Evolutionary conservation across 2,113 vertebrate species (phyloP).

Genomic region (Hypomesus transpacificus): DNA sequence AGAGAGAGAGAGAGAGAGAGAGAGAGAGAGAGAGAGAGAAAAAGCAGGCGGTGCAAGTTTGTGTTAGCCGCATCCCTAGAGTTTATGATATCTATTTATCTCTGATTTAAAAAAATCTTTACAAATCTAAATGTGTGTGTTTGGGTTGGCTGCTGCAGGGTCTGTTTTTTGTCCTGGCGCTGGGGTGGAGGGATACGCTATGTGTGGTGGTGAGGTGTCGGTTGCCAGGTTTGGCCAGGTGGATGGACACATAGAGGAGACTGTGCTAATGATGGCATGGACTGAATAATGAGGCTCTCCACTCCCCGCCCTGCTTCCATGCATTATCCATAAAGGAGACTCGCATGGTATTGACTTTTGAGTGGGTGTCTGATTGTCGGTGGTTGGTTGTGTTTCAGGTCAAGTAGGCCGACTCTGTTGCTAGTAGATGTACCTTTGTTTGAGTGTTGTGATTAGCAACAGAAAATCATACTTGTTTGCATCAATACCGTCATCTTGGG

Average conservation of each 20-base stretch:
- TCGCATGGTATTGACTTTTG: conserved; percentile 70
- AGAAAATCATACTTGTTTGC: too few species aligned
- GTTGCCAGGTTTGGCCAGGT: not conserved
- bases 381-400: conserved; percentile 59
- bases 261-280: conserved; percentile 64
- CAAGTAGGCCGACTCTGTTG: conserved; percentile 50
- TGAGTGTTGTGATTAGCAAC: too few species aligned
- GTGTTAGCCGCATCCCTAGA: too few species aligned
- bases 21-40: too few species aligned
- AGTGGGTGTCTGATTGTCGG: conserved; percentile 67
- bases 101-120: not conserved
- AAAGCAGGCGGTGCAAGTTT: too few species aligned
- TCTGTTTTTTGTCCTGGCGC: not conserved
- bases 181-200: not conserved
- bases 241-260: not conserved
- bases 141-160: not conserved
- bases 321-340: conserved; percentile 68
- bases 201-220: not conserved
- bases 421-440: not conserved
- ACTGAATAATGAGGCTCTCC: conserved; percentile 67
- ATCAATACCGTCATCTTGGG: not conserved
- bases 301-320: conserved; percentile 63
- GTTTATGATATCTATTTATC: not conserved
- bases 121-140: not conserved
- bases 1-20: too few species aligned